A percentile compares a stretch with the other conserved stretches of the same genome.
phyloP scores from a whole-genome alignment of 2,888 invertebrate species.

The Phrixothrix hirtus region DNA sequence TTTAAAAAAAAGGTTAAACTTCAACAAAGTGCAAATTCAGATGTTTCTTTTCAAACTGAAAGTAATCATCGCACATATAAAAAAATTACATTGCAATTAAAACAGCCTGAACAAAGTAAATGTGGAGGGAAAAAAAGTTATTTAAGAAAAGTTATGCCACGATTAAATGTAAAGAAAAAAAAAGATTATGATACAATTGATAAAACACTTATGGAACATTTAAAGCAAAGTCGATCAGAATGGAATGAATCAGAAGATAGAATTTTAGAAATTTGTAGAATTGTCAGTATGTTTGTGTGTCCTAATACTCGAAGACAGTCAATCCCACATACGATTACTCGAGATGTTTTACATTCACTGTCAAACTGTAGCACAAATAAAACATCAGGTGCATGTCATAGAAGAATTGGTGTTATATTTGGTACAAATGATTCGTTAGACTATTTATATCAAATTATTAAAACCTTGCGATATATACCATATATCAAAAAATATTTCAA shows the following conservation, averaged over 20 bases:
- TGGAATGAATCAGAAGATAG: constrained; percentile 74
- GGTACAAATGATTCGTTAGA: constrained; percentile 12
- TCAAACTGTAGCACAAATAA: constrained; percentile 63
- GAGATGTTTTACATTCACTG: constrained; percentile 62
- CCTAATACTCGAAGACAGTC: constrained; percentile 54
- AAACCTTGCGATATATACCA: constrained; percentile 16
- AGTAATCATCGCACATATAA: constrained; percentile 1
- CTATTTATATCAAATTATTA: constrained; percentile 15
- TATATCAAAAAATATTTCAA: constrained; percentile 29
- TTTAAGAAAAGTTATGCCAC: constrained; percentile 23
- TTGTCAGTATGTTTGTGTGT: constrained; percentile 63
- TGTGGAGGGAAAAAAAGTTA: background rate
- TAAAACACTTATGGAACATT: constrained; percentile 63
- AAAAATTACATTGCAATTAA: background rate
- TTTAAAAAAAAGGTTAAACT: background rate
- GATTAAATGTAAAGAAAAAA: constrained; percentile 23
- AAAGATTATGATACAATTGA: constrained; percentile 66
- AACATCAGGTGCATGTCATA: constrained; percentile 68
- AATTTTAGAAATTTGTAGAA: constrained; percentile 68
- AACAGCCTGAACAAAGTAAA: background rate
- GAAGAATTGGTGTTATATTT: constrained; percentile 58
- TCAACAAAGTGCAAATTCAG: background rate
- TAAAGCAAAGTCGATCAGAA: constrained; percentile 63
- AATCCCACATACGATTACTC: constrained; percentile 56
- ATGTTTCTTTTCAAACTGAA: too few relatives aligned